Evolutionary conservation across 2,113 vertebrate species (phyloP).

Genomic region (Danionella cerebrum): DNA sequence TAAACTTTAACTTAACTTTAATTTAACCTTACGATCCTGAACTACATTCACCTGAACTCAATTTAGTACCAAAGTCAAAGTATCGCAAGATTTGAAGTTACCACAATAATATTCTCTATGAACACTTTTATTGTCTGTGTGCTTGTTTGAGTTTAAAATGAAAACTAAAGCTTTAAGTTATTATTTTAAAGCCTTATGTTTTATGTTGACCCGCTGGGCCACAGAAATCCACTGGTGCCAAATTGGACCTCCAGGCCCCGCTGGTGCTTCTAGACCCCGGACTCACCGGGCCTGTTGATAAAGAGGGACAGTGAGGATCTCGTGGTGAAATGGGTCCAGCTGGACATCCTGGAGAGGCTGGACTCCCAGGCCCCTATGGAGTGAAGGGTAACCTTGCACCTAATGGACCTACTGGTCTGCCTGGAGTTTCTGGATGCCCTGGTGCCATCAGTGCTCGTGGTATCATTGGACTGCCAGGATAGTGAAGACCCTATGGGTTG

Average conservation of each 20-base stretch:
- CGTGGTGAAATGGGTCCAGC: constrained; percentile 87
- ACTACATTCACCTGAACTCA: too few species aligned
- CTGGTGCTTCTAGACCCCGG: constrained; percentile 81
- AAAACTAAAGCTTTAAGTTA: too few species aligned
- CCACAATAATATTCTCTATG: too few species aligned
- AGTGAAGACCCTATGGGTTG: constrained; percentile 79
- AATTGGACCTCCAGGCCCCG: constrained; percentile 84
- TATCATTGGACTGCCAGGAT: constrained; percentile 79
- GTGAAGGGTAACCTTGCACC: constrained; percentile 82
- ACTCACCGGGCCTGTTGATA: constrained; percentile 73
- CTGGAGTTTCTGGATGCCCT: constrained; percentile 79
- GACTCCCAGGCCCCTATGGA: constrained; percentile 68
- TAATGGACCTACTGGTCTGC: constrained; percentile 76
- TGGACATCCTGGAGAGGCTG: constrained; percentile 83
- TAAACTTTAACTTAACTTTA: too few species aligned
- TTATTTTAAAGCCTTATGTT: background rate
- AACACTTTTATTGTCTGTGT: too few species aligned
- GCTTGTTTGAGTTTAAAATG: too few species aligned
- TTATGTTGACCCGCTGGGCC: constrained; percentile 59
- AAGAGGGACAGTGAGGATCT: constrained; percentile 83
- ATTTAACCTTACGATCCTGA: too few species aligned
- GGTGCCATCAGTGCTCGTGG: constrained; percentile 83
- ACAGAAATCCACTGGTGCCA: constrained; percentile 80
- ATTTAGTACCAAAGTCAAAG: too few species aligned
- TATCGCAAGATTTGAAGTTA: too few species aligned